Evolutionary conservation across 2,797 vertebrate species (phyloP).

Genomic region (Parauchenoglanis punctatus): DNA sequence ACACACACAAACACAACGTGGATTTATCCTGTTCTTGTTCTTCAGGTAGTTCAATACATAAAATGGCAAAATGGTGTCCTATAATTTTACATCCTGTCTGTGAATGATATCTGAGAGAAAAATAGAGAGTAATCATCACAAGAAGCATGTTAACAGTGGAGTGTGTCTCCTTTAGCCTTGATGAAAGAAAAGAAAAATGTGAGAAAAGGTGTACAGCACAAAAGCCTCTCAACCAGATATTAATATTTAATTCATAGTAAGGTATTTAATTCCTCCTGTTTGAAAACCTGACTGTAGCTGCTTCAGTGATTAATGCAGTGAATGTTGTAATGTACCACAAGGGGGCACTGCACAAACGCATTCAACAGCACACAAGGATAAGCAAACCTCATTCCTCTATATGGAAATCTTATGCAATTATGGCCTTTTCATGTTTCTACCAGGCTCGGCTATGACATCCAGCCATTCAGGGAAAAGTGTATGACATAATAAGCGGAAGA

Average conservation of each 20-base stretch:
- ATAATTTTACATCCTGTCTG: background rate
- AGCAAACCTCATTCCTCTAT: background rate
- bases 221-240: background rate
- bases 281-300: background rate
- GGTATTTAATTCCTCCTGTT: background rate
- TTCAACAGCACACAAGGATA: background rate
- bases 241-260: background rate
- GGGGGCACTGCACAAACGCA: slow-evolving; percentile 51
- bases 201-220: background rate
- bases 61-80: background rate
- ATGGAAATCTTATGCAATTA: slow-evolving; percentile 38
- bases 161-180: background rate
- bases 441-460: background rate
- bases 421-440: slow-evolving; percentile 32
- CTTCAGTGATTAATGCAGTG: background rate
- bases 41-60: background rate
- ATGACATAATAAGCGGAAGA: slow-evolving; percentile 6
- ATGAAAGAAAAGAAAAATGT: background rate
- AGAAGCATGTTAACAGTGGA: background rate
- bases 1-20: background rate
- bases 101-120: background rate
- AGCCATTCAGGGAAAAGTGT: slow-evolving; percentile 13
- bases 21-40: background rate
- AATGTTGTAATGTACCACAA: slow-evolving; percentile 34
- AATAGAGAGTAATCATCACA: background rate